phyloP scores from a whole-genome alignment of 2,113 vertebrate species.

The Gila orcuttii region DNA sequence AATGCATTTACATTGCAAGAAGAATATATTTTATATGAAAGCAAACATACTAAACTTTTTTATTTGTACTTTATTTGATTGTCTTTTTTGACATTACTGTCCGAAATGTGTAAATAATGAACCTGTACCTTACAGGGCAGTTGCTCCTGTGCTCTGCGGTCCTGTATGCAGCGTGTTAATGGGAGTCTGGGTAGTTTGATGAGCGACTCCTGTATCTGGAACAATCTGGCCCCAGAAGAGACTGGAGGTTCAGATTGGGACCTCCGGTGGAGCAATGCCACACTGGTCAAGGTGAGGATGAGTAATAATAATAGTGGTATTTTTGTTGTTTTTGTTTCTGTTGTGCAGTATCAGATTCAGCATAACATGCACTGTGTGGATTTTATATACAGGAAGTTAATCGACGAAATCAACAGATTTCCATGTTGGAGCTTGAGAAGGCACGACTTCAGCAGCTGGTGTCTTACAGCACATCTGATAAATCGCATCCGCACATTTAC shows the following conservation, averaged over 20 bases:
- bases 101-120: background rate
- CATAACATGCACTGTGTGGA: background rate
- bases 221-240: slow-evolving; percentile 51
- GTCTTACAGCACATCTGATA: slow-evolving; percentile 52
- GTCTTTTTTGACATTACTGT: background rate
- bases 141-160: slow-evolving; percentile 64
- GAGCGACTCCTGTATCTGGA: slow-evolving; percentile 64
- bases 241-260: slow-evolving; percentile 62
- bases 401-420: slow-evolving; percentile 70
- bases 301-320: background rate
- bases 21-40: no score
- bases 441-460: slow-evolving; percentile 63
- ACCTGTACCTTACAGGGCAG: slow-evolving; percentile 51
- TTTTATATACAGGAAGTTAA: slow-evolving; percentile 67
- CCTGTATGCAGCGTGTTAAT: slow-evolving; percentile 70
- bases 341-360: background rate
- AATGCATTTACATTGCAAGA: no score
- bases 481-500: background rate
- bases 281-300: slow-evolving; percentile 67
- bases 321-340: background rate
- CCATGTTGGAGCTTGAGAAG: slow-evolving; percentile 70
- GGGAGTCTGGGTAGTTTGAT: slow-evolving; percentile 73
- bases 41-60: background rate
- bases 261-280: slow-evolving; percentile 73
- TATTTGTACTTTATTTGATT: background rate